Base-by-base conservation (phyloP, 2,888 invertebrate genomes). In the Panzeria rudis region DNA sequence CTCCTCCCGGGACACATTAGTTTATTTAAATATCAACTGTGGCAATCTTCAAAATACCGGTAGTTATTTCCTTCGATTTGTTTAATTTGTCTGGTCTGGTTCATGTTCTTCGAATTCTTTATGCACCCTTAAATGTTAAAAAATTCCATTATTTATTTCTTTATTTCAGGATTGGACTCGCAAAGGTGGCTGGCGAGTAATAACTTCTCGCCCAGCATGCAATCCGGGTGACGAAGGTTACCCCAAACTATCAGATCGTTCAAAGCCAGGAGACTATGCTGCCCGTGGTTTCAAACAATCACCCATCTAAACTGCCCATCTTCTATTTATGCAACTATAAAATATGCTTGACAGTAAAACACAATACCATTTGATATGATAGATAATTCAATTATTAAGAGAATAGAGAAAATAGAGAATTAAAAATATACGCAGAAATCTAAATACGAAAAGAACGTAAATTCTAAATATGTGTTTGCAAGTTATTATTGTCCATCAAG, bases 181-280 rank as follows among this genome's bases (percentile, higher is more conserved):
- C 86, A 95, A 95, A 89, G 94, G 95, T 78, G 97, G 97, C 61
- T 96, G 96, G 95, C 94, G 94, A 92, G 93, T 96, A 0, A 89
- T 94, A 47, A 88, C 87, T 13, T 94, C 94, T 0, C 94, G 95
- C 85, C 90, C 90, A 7, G 93, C 94, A 80, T 93, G 95, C 20
- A 91, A 94, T 78, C 96, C 96, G 47, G 96, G 96, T 3, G 96
- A 97, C 90, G 94, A 94, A 76, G 95, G 93, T 0, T 97, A 94
- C 90, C 96, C 97, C 0, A 93, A 92, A 88, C 89, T 93, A 69
- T 94, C 95, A 9, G 94, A 95, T 1, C 94, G 94, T 69, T 91
- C 90, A 13, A 90, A 93, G 68, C 95, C 94, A 17, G 89, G 93
- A 23, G 96, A 97, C 89, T 97, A 96, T 93, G 95, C 94, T 66